Percentiles rank a stretch among this genome's conserved stretches.
phyloP scores from a whole-genome alignment of 2,797 vertebrate genomes.

The Notoglanidium macrostoma region DNA sequence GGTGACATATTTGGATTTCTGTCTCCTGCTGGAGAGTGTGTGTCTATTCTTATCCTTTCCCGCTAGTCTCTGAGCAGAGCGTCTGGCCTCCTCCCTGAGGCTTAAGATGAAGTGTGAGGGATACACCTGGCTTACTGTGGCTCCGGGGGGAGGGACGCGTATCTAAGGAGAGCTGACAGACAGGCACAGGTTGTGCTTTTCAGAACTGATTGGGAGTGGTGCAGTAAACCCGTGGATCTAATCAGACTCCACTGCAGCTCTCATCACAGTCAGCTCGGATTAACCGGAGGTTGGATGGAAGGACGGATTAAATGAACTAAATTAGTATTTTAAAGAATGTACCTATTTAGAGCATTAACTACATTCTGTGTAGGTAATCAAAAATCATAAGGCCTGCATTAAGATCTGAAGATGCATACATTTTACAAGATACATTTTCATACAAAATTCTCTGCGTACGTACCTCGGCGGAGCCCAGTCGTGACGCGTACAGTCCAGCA shows the following conservation, averaged over 20 bases:
- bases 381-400: not conserved
- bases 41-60: constrained; percentile 46
- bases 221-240: constrained; percentile 38
- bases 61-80: constrained; percentile 35
- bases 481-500: constrained; percentile 96
- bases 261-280: constrained; percentile 29
- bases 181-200: constrained; percentile 47
- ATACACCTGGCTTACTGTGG: constrained; percentile 53
- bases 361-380: not conserved
- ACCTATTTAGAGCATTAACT: constrained; percentile 8
- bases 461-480: constrained; percentile 99
- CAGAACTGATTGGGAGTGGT: constrained; percentile 33
- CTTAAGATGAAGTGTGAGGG: constrained; percentile 52
- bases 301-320: constrained; percentile 16
- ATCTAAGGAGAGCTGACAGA: constrained; percentile 44
- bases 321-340: not conserved
- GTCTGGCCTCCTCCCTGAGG: constrained; percentile 49
- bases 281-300: constrained; percentile 22
- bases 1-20: constrained; percentile 45
- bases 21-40: constrained; percentile 10
- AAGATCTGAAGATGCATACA: no score
- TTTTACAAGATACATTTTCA: no score
- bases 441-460: constrained; percentile 38
- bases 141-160: constrained; percentile 30
- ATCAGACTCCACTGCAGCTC: constrained; percentile 29